phyloP scores from a whole-genome alignment of 1,140 invertebrate species.

The Zaprionus lachaisei region DNA sequence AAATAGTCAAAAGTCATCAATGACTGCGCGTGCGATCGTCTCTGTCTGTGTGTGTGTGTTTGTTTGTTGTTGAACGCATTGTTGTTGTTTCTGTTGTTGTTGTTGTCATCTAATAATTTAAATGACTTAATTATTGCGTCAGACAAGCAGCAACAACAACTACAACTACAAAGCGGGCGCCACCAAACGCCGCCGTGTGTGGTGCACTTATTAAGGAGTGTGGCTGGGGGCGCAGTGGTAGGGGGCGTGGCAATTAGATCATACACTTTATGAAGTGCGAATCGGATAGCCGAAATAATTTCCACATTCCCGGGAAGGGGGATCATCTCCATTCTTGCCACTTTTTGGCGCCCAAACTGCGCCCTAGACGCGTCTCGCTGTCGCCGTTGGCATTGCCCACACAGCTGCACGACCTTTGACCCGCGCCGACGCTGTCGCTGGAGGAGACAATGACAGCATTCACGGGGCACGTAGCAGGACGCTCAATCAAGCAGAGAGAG shows the following conservation, averaged over 20 bases:
- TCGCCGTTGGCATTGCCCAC: conserved; percentile 47
- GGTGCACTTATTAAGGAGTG: conserved; percentile 34
- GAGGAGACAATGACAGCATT: conserved; percentile 21
- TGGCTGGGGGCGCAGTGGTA: not conserved
- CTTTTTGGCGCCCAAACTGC: conserved; percentile 69
- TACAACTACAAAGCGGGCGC: conserved; percentile 60
- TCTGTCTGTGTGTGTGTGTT: conserved; percentile 33
- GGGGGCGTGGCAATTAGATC: conserved; percentile 53
- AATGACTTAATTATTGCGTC: conserved; percentile 83
- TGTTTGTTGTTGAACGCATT: conserved; percentile 29
- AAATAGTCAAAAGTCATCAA: conserved; percentile 67
- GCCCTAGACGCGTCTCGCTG: conserved; percentile 56
- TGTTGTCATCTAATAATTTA: conserved; percentile 81
- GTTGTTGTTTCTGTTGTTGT: conserved; percentile 29
- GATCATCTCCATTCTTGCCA: conserved; percentile 5
- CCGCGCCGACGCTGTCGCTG: conserved; percentile 51
- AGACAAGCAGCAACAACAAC: conserved; percentile 56
- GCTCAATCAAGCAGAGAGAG: conserved; percentile 46
- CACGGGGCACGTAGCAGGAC: conserved; percentile 57
- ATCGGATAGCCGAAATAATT: conserved; percentile 41
- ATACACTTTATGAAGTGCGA: conserved; percentile 80
- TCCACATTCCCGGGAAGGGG: not conserved
- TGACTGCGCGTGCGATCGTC: conserved; percentile 28
- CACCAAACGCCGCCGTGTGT: conserved; percentile 45
- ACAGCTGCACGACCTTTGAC: conserved; percentile 74